Base-by-base conservation (phyloP, 2,113 vertebrate species). In the Formicarius rufipectus region DNA sequence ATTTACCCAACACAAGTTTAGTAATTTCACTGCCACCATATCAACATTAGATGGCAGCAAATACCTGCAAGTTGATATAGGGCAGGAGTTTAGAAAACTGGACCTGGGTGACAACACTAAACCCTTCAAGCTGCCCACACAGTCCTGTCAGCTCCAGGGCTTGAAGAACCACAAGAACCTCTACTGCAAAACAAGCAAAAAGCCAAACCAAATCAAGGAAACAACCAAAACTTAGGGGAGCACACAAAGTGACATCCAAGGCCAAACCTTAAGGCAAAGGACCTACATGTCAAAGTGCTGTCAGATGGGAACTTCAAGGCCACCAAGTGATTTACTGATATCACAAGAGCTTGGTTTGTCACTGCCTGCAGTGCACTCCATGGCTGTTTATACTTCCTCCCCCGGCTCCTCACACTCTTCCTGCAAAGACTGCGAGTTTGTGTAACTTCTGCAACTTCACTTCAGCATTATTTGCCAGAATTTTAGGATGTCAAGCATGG, bases 1-100 rank as follows among this genome's bases (percentile, higher is more conserved):
- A 44, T 30, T 66, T 12, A 59, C 45, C 17, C 55, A 47, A 12
- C 1, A 0, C 24, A 45, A 64, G 27, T 9, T 6, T 1, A n/a
- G 45, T 50, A 66, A 50, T 44, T 15, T 81, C 80, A 88, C 10
- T 91, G 42, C 81, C 83, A 9, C 3, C 66, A 66, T 2, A 1
- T 59, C 79, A 92, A 89, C 97, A 58, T 92, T 89, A 97, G 97
- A 74, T 97, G 97, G 96, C 95, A 96, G 92, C 94, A 97, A 93
- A 96, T 14, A 47, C 40, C 73, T 58, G 44, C 12, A 40, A 85
- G 76, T 50, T 45, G 58, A 58, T 1, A 73, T 31, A 63, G 50
- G 60, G 33, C 60, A 68, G 69, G 78, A 0, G 4, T 17, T 30
- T 12, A 58, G 39, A 35, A n/a, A 4, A 21, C 9, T 12, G 59